Base-by-base conservation (phyloP, 1,140 invertebrate species). In the Hetaerina americana region DNA sequence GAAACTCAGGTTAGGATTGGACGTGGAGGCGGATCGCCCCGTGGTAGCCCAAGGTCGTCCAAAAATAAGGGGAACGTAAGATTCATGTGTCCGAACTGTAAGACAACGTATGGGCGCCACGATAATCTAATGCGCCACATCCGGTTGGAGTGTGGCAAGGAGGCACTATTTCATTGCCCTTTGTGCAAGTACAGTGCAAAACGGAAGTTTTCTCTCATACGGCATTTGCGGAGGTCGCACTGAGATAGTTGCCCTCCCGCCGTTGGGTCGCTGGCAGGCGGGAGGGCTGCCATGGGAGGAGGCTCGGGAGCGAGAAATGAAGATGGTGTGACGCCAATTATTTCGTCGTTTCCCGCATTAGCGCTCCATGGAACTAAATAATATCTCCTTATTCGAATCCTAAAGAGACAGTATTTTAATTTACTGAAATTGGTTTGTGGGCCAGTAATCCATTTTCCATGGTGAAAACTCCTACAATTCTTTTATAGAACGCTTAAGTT, bases 131-230 rank as follows among this genome's bases (percentile, higher is more conserved):
- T 74, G n/a, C 81, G 83, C 25, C 88, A 89, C 76, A 79, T 86
- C 72, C 83, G 83, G 40, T 85, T 87, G 73, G 87, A 89, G 73
- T 90, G 88, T 72, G 91, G 91, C 70, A 92, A 93, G 78, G 88
- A 90, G 73, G 86, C 84, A 0, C 81, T 82, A 75, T 86, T 85
- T 76, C 80, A 81, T 70, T 87, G 85, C 76, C 81, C 82, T 27
- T 82, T 83, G 74, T 87, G 85, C 76, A 82, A 82, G 15, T 82
- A 83, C 73, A 83, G 81, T 74, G 83, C 82, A 40, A 81, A 77
- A 79, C 85, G 86, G 75, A 81, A 81, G 40, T 57, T 57, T n/a
- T 57, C 40, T 57, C 40, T 57, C 27, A 75, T 77, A 24, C 74
- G 75, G 22, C 78, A 79, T 73, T 75, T 75, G 22, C 74, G 75